These are phyloP conservation scores for Nanorana parkeri DNA, from an alignment of 2,113 vertebrate species.

Conservation along the genomic window DNA sequence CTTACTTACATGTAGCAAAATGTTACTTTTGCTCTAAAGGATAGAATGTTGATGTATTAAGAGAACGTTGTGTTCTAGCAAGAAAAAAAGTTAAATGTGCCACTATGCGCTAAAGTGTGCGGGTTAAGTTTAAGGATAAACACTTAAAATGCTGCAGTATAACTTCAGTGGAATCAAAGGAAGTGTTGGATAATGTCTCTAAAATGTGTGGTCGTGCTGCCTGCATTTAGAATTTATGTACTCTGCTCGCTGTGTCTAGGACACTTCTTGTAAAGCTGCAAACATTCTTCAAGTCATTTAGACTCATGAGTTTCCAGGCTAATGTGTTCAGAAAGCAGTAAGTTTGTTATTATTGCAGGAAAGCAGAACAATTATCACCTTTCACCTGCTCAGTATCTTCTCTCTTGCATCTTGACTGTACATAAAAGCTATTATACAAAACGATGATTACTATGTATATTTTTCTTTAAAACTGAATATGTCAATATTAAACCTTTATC, in stretches of 20 bases:
- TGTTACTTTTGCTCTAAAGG: no score
- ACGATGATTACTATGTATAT: not conserved
- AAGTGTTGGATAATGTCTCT: constrained; percentile 6
- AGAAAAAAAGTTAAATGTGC: not conserved
- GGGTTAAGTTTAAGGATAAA: constrained; percentile 11
- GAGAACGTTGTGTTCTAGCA: no score
- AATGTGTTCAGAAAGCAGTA: constrained; percentile 36
- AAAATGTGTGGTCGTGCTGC: constrained; percentile 14
- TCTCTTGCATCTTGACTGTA: constrained; percentile 8
- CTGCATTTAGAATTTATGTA: constrained; percentile 35
- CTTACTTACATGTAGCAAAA: no score
- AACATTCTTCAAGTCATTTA: constrained; percentile 29
- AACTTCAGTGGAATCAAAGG: constrained; percentile 1
- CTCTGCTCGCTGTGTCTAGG: constrained; percentile 20
- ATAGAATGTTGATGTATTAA: no score
- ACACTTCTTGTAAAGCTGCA: constrained; percentile 35
- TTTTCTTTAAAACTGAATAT: not conserved
- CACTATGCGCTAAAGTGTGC: not conserved
- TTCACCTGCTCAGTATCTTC: constrained; percentile 38
- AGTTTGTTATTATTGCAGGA: constrained; percentile 28
- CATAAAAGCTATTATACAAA: constrained; percentile 25
- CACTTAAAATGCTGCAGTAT: not conserved
- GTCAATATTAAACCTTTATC: not conserved
- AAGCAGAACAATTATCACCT: constrained; percentile 48
- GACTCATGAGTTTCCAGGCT: constrained; percentile 23